These are phyloP conservation scores for Ennomos quercinarius DNA, from an alignment of 2,888 invertebrate genomes.

Conservation along the genomic window DNA sequence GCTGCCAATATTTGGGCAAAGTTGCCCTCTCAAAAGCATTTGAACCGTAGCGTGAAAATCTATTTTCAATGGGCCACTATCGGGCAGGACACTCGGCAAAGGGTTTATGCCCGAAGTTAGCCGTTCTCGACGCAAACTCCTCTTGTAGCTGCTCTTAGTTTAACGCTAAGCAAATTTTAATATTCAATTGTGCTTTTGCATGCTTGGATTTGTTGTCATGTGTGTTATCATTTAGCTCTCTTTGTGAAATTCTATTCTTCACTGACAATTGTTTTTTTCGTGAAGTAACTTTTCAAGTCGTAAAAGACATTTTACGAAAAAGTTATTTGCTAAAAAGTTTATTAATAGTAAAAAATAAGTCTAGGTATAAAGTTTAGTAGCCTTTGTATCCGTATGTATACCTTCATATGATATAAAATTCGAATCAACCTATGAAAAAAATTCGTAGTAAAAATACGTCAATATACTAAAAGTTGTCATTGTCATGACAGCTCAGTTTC, in stretches of 20 bases:
- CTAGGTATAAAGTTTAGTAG: too few relatives aligned
- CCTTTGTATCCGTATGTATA: too few relatives aligned
- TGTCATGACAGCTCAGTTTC: too few relatives aligned
- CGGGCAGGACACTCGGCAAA: conserved; percentile 76
- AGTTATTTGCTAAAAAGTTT: too few relatives aligned
- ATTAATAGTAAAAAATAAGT: too few relatives aligned
- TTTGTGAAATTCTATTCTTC: background rate
- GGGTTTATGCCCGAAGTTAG: conserved; percentile 78
- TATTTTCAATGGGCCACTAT: conserved; percentile 84
- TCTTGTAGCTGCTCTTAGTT: conserved; percentile 69
- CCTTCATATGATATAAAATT: too few relatives aligned
- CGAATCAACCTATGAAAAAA: too few relatives aligned
- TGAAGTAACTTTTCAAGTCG: too few relatives aligned
- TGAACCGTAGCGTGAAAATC: conserved; percentile 81
- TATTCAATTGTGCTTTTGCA: conserved; percentile 80
- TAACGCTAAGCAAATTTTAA: conserved; percentile 82
- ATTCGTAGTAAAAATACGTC: too few relatives aligned
- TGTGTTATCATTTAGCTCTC: conserved; percentile 1
- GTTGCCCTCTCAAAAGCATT: conserved; percentile 69
- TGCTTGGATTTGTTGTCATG: conserved; percentile 33
- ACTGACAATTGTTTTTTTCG: too few relatives aligned
- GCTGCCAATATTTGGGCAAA: conserved; percentile 71
- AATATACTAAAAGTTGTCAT: too few relatives aligned
- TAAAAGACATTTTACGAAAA: too few relatives aligned
- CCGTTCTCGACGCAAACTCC: conserved; percentile 71